Base-by-base conservation (phyloP, 1,140 invertebrate genomes). In the Nylanderia fulva region DNA sequence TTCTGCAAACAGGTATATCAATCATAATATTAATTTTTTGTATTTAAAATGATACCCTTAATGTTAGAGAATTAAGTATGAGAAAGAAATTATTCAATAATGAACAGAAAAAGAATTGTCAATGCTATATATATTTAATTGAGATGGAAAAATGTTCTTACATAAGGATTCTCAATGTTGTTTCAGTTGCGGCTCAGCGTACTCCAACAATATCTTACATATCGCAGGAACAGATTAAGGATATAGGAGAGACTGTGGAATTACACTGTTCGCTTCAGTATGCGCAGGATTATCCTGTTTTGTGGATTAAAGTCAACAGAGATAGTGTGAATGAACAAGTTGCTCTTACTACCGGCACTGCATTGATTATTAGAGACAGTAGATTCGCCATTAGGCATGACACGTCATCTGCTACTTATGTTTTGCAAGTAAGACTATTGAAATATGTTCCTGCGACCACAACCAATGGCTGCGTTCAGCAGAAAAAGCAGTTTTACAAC, bases 131-230 rank as follows among this genome's bases (percentile, higher is more conserved):
- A 39, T 64, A 72, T 72, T 63, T 27, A 45, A 7, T 27, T 8
- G 1, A 21, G 54, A 24, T 58, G 7, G 15, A 66, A 45, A 36
- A 18, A 48, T 66, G 9, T 2, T 15, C 9, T 76, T 11, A 54
- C 9, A 2, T 45, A 36, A 5, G 13, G 18, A 18, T 48, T 48
- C 29, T 54, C 0, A 6, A 45, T 39, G 13, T 5, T 71, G 24
- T 75, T 95, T 29, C 91, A 97, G 97, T 91, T 54, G 84, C 91
- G 61, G 95, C 95, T 18, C 98, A 98, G 92, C 95, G 98, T 86
- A 98, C 98, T 18, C 98, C 98, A 4, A 98, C 97, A 1, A 99
- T 99, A 91, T 98, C 98, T 0, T 97, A 98, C 86, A 98, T 99
- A 86, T 98, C 98, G 0, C 97, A 98, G 92, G 97, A 98, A 93